phyloP scores from a whole-genome alignment of 2,888 invertebrate genomes.

The Tryphoninae sp. region DNA sequence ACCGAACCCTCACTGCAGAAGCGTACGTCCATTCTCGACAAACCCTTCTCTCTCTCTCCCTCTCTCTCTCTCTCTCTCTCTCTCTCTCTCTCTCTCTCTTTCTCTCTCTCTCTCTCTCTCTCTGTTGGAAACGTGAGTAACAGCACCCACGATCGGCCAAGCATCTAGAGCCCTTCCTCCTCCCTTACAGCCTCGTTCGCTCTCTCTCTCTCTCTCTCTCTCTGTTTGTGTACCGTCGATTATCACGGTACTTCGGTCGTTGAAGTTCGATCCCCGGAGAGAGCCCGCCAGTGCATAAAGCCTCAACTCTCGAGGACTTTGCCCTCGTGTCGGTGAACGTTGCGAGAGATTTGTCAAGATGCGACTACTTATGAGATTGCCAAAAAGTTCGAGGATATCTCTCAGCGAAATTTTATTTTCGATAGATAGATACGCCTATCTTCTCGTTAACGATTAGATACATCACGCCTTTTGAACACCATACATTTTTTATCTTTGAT shows the following conservation, averaged over 20 bases:
- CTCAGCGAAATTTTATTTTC: background rate
- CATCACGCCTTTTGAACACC: too few relatives aligned
- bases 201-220: slow-evolving; percentile 23
- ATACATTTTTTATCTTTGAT: too few relatives aligned
- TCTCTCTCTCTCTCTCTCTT: background rate
- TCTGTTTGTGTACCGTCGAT: slow-evolving; percentile 77
- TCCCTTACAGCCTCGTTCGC: slow-evolving; percentile 38
- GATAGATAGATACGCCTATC: background rate
- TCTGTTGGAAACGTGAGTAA: slow-evolving; percentile 13
- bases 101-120: slow-evolving; percentile 3
- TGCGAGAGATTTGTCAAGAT: background rate
- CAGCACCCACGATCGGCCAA: slow-evolving; percentile 40
- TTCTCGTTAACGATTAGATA: background rate
- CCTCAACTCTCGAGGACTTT: slow-evolving; percentile 50
- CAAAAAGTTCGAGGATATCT: slow-evolving; percentile 6
- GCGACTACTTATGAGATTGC: background rate
- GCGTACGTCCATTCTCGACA: slow-evolving; percentile 37
- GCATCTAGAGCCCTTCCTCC: slow-evolving; percentile 44
- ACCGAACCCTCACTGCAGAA: slow-evolving; percentile 12
- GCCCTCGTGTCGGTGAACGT: background rate
- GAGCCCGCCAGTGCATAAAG: slow-evolving; percentile 21
- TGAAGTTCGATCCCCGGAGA: slow-evolving; percentile 55
- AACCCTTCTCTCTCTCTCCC: slow-evolving; percentile 25
- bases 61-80: background rate
- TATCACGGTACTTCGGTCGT: slow-evolving; percentile 71